Conservation (phyloP, 2,888 invertebrate genomes). For the Noctua fimbriata region DNA sequence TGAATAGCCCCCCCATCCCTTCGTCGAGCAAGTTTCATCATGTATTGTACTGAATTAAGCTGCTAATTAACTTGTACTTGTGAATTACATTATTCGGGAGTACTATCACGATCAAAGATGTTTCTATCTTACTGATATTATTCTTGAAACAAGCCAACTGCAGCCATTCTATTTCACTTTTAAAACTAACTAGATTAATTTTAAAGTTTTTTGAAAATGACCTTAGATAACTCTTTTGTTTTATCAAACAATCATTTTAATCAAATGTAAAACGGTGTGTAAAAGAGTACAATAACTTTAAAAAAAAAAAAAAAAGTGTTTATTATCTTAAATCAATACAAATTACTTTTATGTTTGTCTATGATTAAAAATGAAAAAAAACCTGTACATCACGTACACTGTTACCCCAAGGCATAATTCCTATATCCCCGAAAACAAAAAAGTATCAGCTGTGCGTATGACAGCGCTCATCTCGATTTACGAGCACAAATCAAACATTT, state of each 20-base stretch:
- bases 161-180: neutral
- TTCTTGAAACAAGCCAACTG: neutral
- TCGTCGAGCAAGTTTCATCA: constrained; percentile 71
- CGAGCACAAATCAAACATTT: constrained; percentile 89
- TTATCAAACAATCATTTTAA: neutral
- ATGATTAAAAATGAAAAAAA: neutral
- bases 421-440: constrained; percentile 59
- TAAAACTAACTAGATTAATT: neutral
- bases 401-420: constrained; percentile 28
- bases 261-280: neutral
- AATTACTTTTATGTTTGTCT: neutral
- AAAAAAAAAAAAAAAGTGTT: too few species aligned
- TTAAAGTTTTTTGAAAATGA: neutral
- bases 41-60: constrained; percentile 74
- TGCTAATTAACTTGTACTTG: constrained; percentile 77
- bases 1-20: constrained; percentile 72
- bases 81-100: constrained; percentile 6
- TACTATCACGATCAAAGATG: neutral
- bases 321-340: too few species aligned
- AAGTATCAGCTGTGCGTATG: constrained; percentile 80
- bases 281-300: neutral
- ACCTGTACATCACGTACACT: neutral
- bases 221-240: neutral
- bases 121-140: neutral
- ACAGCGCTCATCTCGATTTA: constrained; percentile 89